These are phyloP conservation scores for Laticauda laticaudata DNA, from an alignment of 2,113 vertebrate genomes.

Conservation along the genomic window DNA sequence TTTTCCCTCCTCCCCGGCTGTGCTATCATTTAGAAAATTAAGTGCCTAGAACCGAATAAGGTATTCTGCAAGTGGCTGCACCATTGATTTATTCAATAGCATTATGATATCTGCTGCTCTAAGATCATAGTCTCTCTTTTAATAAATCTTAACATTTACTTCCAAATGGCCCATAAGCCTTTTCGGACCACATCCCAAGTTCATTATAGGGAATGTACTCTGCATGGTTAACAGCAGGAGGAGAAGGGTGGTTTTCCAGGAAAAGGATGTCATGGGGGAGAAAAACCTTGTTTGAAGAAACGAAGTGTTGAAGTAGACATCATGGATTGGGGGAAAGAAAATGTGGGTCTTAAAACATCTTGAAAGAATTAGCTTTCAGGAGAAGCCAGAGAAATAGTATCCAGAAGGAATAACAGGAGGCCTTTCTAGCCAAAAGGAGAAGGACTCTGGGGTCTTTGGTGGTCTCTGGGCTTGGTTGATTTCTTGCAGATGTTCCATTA, in stretches of 20 bases:
- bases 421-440: neutral
- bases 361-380: neutral
- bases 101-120: neutral
- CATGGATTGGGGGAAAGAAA: neutral
- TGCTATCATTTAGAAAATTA: neutral
- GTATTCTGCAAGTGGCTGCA: neutral
- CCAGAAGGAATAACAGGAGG: neutral
- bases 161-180: neutral
- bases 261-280: neutral
- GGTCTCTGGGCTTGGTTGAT: too few species aligned
- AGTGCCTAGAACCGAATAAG: neutral
- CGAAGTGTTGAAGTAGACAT: neutral
- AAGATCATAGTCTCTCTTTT: neutral
- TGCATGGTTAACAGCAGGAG: neutral
- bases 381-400: too few species aligned
- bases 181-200: neutral
- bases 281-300: neutral
- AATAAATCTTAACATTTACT: neutral
- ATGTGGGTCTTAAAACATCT: neutral
- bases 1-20: accelerated
- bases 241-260: neutral
- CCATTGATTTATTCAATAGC: neutral
- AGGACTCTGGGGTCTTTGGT: too few species aligned
- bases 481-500: too few species aligned
- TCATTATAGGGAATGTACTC: neutral